phyloP scores from a whole-genome alignment of 1,140 invertebrate species.

The Sycobia sp. region DNA sequence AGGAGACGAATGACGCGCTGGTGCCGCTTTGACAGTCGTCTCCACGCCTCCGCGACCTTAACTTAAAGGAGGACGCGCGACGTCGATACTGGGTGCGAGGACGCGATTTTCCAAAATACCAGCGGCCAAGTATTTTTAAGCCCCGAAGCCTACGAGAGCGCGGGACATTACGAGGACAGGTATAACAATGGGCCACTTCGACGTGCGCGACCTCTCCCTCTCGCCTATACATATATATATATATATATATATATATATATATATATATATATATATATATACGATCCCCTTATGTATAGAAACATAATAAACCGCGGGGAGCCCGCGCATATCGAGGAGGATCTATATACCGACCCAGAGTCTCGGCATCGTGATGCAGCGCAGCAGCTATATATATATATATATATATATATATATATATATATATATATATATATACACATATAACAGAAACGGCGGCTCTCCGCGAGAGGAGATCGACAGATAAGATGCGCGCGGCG shows the following conservation, averaged over 20 bases:
- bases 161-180: slow-evolving; percentile 45
- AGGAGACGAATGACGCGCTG: too few species aligned
- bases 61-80: too few species aligned
- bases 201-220: slow-evolving; percentile 22
- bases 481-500: slow-evolving; percentile 16
- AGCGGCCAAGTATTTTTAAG: slow-evolving; percentile 47
- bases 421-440: too few species aligned
- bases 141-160: slow-evolving; percentile 28
- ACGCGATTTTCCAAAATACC: too few species aligned
- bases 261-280: too few species aligned
- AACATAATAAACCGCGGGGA: slow-evolving; percentile 46
- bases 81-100: slow-evolving; percentile 18
- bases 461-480: slow-evolving; percentile 39
- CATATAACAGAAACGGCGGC: too few species aligned
- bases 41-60: neutral
- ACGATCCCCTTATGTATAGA: too few species aligned
- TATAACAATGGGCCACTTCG: slow-evolving; percentile 46
- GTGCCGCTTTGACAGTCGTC: neutral
- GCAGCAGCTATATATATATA: too few species aligned
- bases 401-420: too few species aligned
- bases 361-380: slow-evolving; percentile 37
- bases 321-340: slow-evolving; percentile 40
- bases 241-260: too few species aligned
- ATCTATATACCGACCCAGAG: slow-evolving; percentile 41
- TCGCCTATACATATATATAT: too few species aligned